These are phyloP conservation scores for Camptogramma bilineatum DNA, from an alignment of 2,888 invertebrate genomes.

Conservation along the genomic window DNA sequence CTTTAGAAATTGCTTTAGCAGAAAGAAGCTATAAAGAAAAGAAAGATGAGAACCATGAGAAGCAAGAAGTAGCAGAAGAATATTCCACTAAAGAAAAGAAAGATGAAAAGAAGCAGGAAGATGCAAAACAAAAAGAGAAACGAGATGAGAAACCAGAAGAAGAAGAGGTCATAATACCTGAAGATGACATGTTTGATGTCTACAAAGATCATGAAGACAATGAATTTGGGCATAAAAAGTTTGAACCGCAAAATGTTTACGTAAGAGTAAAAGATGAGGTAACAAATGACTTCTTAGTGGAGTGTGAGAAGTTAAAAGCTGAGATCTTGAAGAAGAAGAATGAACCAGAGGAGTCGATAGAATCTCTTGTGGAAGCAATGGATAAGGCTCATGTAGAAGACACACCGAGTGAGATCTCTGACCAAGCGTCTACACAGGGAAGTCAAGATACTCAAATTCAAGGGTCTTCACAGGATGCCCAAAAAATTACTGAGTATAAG, in stretches of 20 bases:
- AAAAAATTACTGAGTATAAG: constrained; percentile 57
- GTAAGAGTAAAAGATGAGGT: constrained; percentile 62
- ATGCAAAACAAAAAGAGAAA: constrained; percentile 7
- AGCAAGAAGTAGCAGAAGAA: background rate
- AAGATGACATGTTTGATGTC: constrained; percentile 81
- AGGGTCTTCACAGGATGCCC: background rate
- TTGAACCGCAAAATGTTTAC: constrained; percentile 67
- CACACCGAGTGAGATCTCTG: background rate
- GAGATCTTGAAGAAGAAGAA: constrained; percentile 68
- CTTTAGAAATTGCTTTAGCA: constrained; percentile 36
- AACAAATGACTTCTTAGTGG: constrained; percentile 67
- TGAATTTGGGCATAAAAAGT: constrained; percentile 82
- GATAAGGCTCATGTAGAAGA: constrained; percentile 67
- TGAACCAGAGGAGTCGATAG: constrained; percentile 64
- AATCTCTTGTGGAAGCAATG: constrained; percentile 69
- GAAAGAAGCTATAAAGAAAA: constrained; percentile 1
- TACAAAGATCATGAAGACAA: constrained; percentile 75
- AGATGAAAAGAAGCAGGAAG: background rate
- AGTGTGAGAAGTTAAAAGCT: constrained; percentile 73
- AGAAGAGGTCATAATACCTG: constrained; percentile 60
- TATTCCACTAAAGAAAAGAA: background rate
- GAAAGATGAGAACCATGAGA: background rate
- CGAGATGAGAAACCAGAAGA: constrained; percentile 53
- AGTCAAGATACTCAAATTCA: constrained; percentile 3
- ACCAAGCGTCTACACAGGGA: constrained; percentile 6